Base-by-base conservation (phyloP, 2,888 invertebrate genomes). In the Cheiracanthium punctorium region DNA sequence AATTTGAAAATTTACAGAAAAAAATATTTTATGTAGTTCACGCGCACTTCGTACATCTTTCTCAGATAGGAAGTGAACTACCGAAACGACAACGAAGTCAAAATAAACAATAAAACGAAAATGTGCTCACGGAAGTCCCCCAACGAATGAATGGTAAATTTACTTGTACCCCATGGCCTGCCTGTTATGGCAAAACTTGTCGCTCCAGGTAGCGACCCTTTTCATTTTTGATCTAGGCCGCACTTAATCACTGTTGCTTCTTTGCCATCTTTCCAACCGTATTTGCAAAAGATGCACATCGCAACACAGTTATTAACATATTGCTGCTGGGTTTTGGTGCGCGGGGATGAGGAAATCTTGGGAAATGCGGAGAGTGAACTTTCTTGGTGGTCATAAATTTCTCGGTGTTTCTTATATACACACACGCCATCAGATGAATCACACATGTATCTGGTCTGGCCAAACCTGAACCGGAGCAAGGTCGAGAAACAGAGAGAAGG, bases 401-500 rank as follows among this genome's bases (percentile, higher is more conserved):
- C 24, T 48, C 14, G 17, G 17, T 48, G n/a, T n/a, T 37, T 48
- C 14, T 48, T 48, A 10, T 17, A 48, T 48, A 17, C 48, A n/a
- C n/a, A n/a, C n/a, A n/a, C n/a, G n/a, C n/a, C n/a, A n/a, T 37
- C 7, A 12, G 58, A 58, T 58, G 58, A 58, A 58, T 58, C 58
- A 58, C 20, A 8, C 37, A 12, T 8, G 7, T 24, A 24, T 24
- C n/a, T 2, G 1, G 14, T 20, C 5, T 24, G 5, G 7, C 37
- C 8, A 58, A 58, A 58, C 58, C 58, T 24, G 2, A 58, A 58
- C 58, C 24, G 24, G 58, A 58, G 24, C 58, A 24, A 58, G 58
- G 58, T 58, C 58, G 12, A 58, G 20, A n/a, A n/a, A n/a, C n/a
- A n/a, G n/a, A n/a, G n/a, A n/a, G n/a, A n/a, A n/a, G n/a, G n/a